A percentile compares a stretch with the other conserved stretches of the same genome.
These are phyloP conservation scores for Gasterosteus aculeatus DNA, from an alignment of 2,113 vertebrate genomes.

Conservation along the genomic window DNA sequence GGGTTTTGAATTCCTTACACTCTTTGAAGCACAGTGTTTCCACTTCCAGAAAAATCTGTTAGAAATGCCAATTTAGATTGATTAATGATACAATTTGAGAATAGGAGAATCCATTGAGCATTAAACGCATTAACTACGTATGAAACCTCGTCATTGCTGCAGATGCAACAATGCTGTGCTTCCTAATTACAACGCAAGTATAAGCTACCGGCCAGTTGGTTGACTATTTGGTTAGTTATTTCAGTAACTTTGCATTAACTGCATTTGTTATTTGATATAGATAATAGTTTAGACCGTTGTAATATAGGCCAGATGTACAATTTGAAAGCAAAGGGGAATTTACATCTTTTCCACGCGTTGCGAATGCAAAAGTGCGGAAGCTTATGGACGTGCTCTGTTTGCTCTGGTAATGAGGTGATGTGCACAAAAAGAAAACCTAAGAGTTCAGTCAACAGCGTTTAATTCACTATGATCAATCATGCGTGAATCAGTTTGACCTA, in stretches of 20 bases:
- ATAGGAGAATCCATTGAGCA: background rate
- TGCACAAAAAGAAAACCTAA: constrained; percentile 26
- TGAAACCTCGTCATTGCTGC: background rate
- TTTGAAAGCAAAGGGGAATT: constrained; percentile 7
- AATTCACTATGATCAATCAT: constrained; percentile 68
- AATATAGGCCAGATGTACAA: background rate
- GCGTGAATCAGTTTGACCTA: constrained; percentile 76
- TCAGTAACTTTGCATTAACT: background rate
- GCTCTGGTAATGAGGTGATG: constrained; percentile 62
- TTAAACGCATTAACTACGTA: background rate
- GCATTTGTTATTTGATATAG: background rate
- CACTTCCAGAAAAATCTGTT: background rate
- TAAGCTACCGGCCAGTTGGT: background rate
- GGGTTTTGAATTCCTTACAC: background rate
- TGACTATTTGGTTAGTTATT: background rate
- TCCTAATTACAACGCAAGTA: background rate
- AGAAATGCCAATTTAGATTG: background rate
- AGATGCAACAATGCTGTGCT: background rate
- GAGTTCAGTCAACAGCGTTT: constrained; percentile 62
- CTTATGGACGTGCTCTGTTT: constrained; percentile 49
- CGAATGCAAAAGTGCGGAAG: constrained; percentile 9
- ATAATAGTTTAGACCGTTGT: background rate
- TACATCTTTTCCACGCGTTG: background rate
- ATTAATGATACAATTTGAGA: background rate
- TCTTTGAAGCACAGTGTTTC: background rate